A percentile compares a stretch with the other conserved stretches of the same genome.
Evolutionary conservation across 2,888 invertebrate genomes (phyloP).

Genomic region (Exocentrus adspersus): DNA sequence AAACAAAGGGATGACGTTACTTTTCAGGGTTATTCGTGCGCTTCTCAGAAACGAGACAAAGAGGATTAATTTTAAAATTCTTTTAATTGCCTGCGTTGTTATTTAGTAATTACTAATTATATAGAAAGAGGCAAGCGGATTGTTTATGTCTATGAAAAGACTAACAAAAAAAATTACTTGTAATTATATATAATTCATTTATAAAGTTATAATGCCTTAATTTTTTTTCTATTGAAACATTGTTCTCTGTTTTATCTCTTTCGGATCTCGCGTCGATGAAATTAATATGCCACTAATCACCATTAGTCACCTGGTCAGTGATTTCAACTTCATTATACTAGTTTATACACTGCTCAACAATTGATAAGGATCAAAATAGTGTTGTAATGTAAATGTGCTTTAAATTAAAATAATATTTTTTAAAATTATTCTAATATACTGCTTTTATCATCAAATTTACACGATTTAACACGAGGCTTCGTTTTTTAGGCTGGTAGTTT

Average conservation of each 20-base stretch:
- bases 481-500: too few relatives aligned
- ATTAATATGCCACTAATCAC: slow-evolving; percentile 1
- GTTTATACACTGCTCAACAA: too few relatives aligned
- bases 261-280: neutral
- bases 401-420: too few relatives aligned
- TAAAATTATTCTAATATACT: too few relatives aligned
- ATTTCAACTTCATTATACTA: neutral
- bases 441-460: too few relatives aligned
- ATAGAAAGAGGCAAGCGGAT: neutral
- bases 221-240: neutral
- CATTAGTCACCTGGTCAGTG: neutral
- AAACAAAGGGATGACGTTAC: slow-evolving; percentile 24
- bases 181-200: neutral
- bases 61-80: slow-evolving; percentile 23
- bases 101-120: slow-evolving; percentile 13
- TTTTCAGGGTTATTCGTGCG: slow-evolving; percentile 21
- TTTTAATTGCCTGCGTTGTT: slow-evolving; percentile 17
- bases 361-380: too few relatives aligned
- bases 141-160: neutral
- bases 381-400: too few relatives aligned
- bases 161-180: neutral
- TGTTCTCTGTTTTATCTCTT: neutral
- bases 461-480: too few relatives aligned
- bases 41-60: slow-evolving; percentile 22
- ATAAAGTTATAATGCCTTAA: neutral